Base-by-base conservation (phyloP, 2,888 invertebrate genomes). In the Macrophya annulata region DNA sequence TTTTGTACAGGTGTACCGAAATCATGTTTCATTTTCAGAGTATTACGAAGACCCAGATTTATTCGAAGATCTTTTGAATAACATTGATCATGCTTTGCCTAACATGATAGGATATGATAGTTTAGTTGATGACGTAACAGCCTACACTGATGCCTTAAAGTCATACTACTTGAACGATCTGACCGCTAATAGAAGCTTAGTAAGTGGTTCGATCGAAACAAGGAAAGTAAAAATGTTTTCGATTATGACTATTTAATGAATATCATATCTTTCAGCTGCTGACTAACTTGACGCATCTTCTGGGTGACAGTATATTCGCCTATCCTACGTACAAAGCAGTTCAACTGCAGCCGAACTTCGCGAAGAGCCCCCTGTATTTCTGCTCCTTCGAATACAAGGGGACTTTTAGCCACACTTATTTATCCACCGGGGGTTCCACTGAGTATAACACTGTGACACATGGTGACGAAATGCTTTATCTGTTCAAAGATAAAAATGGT, bases 381-480 rank as follows among this genome's bases (percentile, higher is more conserved):
- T 25, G 4, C 71, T 71, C 71, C 5, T 71, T 71, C 71, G 40
- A 71, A 17, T 71, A 71, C 40, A 31, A 25, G 10, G 71, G 71
- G 4, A 37, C 37, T 15, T 71, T 40, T 37, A 37, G 71, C 17
- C 71, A 71, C 15, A 71, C 12, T 17, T 71, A 71, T n/a, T 6
- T 5, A 15, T 1, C 9, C 37, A 37, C 4, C n/a, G 40, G 15
- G 37, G 37, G 37, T n/a, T 31, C 31, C 10, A 71, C 37, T 3
- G 71, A 17, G n/a, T 12, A 71, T 71, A 31, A 1, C 1, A n/a
- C 1, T 10, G 71, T 10, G 17, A n/a, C n/a, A 37, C 71, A 71
- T 40, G 71, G 71, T 5, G 71, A 71, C 71, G 71, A 71, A 17
- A 71, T n/a, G 8, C 3, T 71, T 12, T 71, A 71, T n/a, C 37